These are phyloP conservation scores for Oreortyx pictus DNA, from an alignment of 2,797 vertebrate genomes.

Conservation along the genomic window DNA sequence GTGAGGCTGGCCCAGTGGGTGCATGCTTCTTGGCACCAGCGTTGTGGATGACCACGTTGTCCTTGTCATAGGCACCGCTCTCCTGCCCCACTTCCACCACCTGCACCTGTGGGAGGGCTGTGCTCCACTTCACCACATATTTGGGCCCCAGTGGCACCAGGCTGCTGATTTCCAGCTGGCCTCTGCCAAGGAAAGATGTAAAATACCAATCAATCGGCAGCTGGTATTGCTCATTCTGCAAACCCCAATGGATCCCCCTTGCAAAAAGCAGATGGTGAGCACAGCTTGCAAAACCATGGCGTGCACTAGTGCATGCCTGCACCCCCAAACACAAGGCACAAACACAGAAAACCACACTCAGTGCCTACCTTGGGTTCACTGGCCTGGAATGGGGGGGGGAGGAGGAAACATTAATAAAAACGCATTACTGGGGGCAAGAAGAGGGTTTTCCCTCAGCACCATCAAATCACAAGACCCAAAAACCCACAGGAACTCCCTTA, in stretches of 20 bases:
- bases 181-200: constrained; percentile 73
- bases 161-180: constrained; percentile 91
- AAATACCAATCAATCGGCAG: neutral
- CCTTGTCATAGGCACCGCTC: constrained; percentile 80
- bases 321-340: neutral
- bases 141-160: constrained; percentile 94
- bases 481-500: rapidly evolving
- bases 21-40: constrained; percentile 78
- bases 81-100: constrained; percentile 96
- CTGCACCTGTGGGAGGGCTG: constrained; percentile 90
- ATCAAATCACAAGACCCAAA: neutral
- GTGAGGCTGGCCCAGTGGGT: constrained; percentile 59
- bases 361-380: constrained; percentile 72
- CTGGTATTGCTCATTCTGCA: rapidly evolving
- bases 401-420: neutral
- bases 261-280: neutral
- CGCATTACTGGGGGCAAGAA: neutral
- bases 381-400: constrained; percentile 59
- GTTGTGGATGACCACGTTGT: constrained; percentile 78
- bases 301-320: neutral
- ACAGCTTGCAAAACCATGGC: neutral
- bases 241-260: neutral
- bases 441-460: neutral
- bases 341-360: neutral
- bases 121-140: constrained; percentile 95